Evolutionary conservation across 2,888 invertebrate genomes (phyloP), one percentile per base, ranked within the genome.

Genomic region (Phragmatobia fuliginosa): DNA sequence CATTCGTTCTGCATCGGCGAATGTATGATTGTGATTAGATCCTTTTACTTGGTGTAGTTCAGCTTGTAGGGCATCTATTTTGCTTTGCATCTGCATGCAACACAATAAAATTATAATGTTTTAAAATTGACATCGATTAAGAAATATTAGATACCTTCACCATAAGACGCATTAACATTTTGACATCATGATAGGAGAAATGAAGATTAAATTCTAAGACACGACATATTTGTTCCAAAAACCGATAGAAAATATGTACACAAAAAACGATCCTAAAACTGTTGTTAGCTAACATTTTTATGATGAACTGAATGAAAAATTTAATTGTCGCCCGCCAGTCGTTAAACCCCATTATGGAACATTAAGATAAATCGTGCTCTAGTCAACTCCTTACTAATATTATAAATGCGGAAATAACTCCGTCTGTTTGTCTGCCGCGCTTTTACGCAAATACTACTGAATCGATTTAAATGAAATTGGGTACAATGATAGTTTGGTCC

Each of bases 41-140:
- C 84, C 81, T 75, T 87, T 88, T 80, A 87, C 86, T 71, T 94
- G 91, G 68, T 90, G 88, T 79, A 96, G 82, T 82, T 95, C 94
- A 33, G 83, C 86, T 86, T 96, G 93, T 74, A 96, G 87, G 21
- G 93, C 84, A 69, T 92, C 91, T 83, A 96, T 93, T 88, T 95
- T 96, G 64, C 91, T 91, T 88, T 96, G 95, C 91, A 96, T 92
- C 96, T 96, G 87, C 76, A 72, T 69, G 18, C 33, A 72, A 78
- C 14, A 65, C 66, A 52, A 72, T 63, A 36, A n/a, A 67, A 6
- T 73, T 73, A 52, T 60, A 56, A 28, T 28, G 8, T 52, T 28
- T 68, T 75, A 36, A 45, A 56, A 25, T 45, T n/a, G n/a, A 63
- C n/a, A 49, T 4, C 16, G 64, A 18, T 16, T 64, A 21, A 10